Evolutionary conservation across 2,113 vertebrate genomes (phyloP).

Genomic region (Hyla sarda): DNA sequence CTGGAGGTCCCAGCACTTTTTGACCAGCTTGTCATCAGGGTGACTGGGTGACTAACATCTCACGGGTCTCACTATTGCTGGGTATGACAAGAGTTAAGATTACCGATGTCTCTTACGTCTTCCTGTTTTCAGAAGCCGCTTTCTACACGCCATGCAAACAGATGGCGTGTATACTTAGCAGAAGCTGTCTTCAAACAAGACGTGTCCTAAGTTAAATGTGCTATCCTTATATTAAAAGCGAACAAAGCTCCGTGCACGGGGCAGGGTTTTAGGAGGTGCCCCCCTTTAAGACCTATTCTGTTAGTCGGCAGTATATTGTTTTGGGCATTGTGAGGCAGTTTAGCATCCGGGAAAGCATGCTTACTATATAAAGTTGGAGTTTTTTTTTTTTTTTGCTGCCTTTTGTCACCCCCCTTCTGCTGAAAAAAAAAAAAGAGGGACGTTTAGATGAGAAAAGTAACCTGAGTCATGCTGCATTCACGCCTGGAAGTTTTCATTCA

Average conservation of each 20-base stretch:
- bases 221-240: not conserved
- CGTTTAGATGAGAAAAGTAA: constrained; percentile 70
- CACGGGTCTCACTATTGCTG: not conserved
- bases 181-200: constrained; percentile 50
- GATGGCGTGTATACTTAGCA: constrained; percentile 44
- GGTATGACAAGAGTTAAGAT: constrained; percentile 24
- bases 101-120: constrained; percentile 14
- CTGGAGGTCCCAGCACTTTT: no score
- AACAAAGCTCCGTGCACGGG: constrained; percentile 62
- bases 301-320: constrained; percentile 67
- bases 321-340: constrained; percentile 73
- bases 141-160: constrained; percentile 20
- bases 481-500: constrained; percentile 77
- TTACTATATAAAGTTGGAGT: constrained; percentile 76
- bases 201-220: not conserved
- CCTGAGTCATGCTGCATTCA: constrained; percentile 71
- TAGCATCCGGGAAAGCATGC: constrained; percentile 75
- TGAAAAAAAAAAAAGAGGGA: constrained; percentile 61
- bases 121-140: constrained; percentile 16
- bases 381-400: constrained; percentile 67
- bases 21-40: no score
- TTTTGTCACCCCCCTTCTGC: constrained; percentile 71
- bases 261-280: constrained; percentile 63
- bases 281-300: constrained; percentile 69
- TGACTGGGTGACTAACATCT: no score